These are phyloP conservation scores for Clusia tigrina DNA, from an alignment of 2,888 invertebrate genomes.

Conservation along the genomic window DNA sequence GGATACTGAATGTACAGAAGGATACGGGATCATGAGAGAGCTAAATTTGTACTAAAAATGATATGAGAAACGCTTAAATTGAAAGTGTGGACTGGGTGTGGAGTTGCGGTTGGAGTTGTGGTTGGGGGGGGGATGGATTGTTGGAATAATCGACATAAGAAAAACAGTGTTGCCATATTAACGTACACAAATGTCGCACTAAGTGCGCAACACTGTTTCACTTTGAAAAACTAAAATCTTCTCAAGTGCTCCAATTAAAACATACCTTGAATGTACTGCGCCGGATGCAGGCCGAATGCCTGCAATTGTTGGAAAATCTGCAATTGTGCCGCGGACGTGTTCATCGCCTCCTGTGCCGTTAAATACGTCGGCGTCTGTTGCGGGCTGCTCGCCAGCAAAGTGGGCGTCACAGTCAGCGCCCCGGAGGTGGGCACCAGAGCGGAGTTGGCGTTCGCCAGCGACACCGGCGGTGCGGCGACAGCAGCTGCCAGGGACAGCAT, in stretches of 20 bases:
- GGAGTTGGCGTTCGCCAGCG: constrained; percentile 47
- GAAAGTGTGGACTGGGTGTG: too few relatives aligned
- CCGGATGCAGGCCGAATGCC: constrained; percentile 70
- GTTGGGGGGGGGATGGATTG: background rate
- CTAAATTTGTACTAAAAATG: background rate
- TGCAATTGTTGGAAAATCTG: constrained; percentile 73
- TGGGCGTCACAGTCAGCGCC: constrained; percentile 67
- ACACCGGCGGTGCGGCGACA: constrained; percentile 59
- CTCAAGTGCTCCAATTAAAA: constrained; percentile 28
- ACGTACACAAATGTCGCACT: background rate
- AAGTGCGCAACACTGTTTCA: background rate
- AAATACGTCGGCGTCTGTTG: constrained; percentile 65
- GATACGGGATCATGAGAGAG: background rate
- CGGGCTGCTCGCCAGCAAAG: constrained; percentile 65
- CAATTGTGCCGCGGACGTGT: constrained; percentile 68
- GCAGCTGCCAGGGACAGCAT: constrained; percentile 67
- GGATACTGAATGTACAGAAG: background rate
- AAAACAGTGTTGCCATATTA: background rate
- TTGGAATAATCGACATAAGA: background rate
- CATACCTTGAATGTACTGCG: constrained; percentile 70
- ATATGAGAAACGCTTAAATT: background rate
- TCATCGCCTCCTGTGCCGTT: constrained; percentile 66
- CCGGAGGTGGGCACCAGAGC: constrained; percentile 65
- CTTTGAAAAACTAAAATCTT: background rate
- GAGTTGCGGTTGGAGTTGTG: too few relatives aligned